A percentile compares a stretch with the other conserved stretches of the same genome.
These are phyloP conservation scores for Meteorus sp. DNA, from an alignment of 1,140 invertebrate species.

Conservation along the genomic window DNA sequence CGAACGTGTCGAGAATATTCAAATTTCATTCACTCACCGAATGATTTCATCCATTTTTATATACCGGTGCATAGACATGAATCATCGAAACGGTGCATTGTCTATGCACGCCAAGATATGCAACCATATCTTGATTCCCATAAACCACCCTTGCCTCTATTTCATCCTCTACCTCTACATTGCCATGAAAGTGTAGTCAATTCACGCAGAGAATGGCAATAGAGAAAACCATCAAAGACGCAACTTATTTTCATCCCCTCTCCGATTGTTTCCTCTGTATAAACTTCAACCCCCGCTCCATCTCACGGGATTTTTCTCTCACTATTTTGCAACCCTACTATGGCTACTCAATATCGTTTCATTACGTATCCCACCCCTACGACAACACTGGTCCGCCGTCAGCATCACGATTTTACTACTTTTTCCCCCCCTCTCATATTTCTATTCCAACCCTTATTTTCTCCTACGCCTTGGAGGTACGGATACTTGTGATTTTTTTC, in stretches of 20 bases:
- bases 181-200: constrained; percentile 51
- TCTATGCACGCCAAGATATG: no score
- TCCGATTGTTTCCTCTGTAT: constrained; percentile 8
- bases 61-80: no score
- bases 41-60: no score
- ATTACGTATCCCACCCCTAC: constrained; percentile 50
- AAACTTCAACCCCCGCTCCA: constrained; percentile 13
- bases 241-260: constrained; percentile 30
- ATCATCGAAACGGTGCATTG: no score
- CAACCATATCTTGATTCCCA: no score
- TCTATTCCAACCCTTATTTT: constrained; percentile 24
- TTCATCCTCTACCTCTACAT: constrained; percentile 27
- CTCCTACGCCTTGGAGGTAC: constrained; percentile 14
- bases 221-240: constrained; percentile 42
- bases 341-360: constrained; percentile 56
- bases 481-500: constrained; percentile 11
- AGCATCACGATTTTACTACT: constrained; percentile 17
- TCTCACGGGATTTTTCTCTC: not conserved
- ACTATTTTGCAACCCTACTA: constrained; percentile 16
- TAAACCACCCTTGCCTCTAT: not conserved
- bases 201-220: constrained; percentile 43
- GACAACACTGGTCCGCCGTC: constrained; percentile 26
- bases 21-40: no score
- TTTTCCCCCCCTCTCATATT: constrained; percentile 3
- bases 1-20: no score